Evolutionary conservation across 2,797 vertebrate species (phyloP), one percentile per base, ranked within the genome.

Genomic region (Pampus argenteus): DNA sequence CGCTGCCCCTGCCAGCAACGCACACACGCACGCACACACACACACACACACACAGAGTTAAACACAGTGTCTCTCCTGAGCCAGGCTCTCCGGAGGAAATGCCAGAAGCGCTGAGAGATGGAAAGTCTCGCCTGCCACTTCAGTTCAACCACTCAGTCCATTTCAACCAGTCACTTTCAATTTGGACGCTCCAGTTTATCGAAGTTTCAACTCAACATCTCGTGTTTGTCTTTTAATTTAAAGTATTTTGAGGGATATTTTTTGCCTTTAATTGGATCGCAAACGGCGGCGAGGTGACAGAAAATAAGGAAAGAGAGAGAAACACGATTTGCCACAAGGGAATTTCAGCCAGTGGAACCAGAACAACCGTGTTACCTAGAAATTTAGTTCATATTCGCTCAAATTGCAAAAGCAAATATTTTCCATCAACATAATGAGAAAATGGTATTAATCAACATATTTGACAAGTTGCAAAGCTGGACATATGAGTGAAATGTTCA

Each of bases 21-120:
- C 47, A 1, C 55, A 52, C 54, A 50, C 63, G 28, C 66, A 65
- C 68, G 40, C 65, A 55, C 52, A 66, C 51, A 47, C 61, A 70
- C 64, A 70, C 54, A 50, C 54, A 57, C 54, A 49, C 66, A 56
- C 75, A 50, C 49, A 58, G 18, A 9, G 52, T 31, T 38, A 62
- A 54, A 52, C 63, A 57, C 52, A 50, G 17, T 13, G 55, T 45
- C 15, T 51, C 67, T 72, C 71, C 66, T 36, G 61, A 78, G 69
- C 74, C 73, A 38, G 76, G 50, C 51, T 51, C 81, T 83, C 82
- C 40, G 47, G 76, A 88, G 89, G 83, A 89, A 89, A 89, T 87
- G 82, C 88, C 88, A 85, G 73, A 85, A 72, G 78, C 71, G 54
- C 77, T 84, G 67, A 71, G 85, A 71, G 85, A 86, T 91, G 89